Percentiles rank a stretch among this genome's conserved stretches.
Conservation (phyloP, 2,113 vertebrate species). For the Nasalis larvatus region DNA sequence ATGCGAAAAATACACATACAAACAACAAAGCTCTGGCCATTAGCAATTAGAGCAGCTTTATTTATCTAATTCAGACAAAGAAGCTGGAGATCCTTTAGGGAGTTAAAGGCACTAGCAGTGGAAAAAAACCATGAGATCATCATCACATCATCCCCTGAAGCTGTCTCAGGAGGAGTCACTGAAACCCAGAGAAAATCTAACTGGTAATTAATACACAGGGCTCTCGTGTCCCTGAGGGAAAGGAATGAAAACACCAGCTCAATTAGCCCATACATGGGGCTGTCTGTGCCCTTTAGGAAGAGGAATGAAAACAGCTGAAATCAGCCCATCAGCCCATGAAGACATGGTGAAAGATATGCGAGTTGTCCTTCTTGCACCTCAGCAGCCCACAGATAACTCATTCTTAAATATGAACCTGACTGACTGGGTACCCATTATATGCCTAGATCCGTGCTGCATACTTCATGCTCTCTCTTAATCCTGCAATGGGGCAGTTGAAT, state of each 20-base stretch:
- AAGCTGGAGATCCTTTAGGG: slow-evolving; percentile 5
- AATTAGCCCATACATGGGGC: neutral
- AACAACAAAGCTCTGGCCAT: neutral
- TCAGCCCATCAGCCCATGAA: neutral
- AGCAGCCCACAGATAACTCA: neutral
- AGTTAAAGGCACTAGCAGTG: slow-evolving; percentile 29
- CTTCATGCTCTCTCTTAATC: neutral
- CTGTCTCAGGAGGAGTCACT: slow-evolving; percentile 33
- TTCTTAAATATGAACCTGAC: neutral
- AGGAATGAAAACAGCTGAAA: neutral
- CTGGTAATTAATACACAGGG: slow-evolving; percentile 56
- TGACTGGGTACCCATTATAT: too few species aligned
- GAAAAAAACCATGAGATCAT: slow-evolving; percentile 67
- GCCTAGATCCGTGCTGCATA: neutral
- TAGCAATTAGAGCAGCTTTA: slow-evolving; percentile 5
- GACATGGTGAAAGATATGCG: neutral
- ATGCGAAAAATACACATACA: neutral
- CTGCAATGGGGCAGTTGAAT: neutral
- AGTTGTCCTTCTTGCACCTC: neutral
- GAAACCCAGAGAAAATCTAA: slow-evolving; percentile 36
- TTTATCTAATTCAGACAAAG: slow-evolving; percentile 48
- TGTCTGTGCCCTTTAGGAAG: neutral
- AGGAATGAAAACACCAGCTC: neutral
- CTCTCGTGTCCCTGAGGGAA: neutral
- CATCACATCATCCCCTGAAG: neutral